These are phyloP conservation scores for Ammodytes dubius DNA, from an alignment of 2,113 vertebrate genomes.

Conservation along the genomic window DNA sequence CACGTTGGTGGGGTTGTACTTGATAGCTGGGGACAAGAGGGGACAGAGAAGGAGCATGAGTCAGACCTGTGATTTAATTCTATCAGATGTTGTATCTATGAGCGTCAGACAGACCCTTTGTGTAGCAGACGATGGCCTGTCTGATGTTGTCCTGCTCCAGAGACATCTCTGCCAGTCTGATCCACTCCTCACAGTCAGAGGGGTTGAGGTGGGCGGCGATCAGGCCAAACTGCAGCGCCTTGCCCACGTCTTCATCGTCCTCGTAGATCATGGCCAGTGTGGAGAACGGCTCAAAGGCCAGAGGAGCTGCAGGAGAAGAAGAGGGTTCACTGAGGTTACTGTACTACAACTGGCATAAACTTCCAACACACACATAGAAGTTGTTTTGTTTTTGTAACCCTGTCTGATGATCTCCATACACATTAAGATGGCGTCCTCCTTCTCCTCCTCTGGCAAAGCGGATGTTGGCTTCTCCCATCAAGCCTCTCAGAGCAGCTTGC, in stretches of 20 bases:
- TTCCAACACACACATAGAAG: no score
- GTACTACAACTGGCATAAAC: no score
- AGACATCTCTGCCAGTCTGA: conserved; percentile 96
- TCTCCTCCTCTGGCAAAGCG: conserved; percentile 96
- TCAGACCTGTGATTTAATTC: no score
- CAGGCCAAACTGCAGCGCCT: conserved; percentile 95
- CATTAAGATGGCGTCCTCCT: conserved; percentile 95
- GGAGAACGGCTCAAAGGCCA: no score
- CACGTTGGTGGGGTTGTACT: conserved; percentile 94
- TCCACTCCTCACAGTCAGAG: conserved; percentile 96
- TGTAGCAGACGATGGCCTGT: conserved; percentile 97
- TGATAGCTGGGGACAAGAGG: conserved; percentile 86
- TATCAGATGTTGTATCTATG: not conserved
- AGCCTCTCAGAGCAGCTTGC: conserved; percentile 94
- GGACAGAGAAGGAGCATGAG: no score
- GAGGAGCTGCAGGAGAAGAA: no score
- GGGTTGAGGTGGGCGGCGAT: conserved; percentile 98
- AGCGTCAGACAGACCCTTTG: conserved; percentile 88
- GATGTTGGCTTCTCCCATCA: conserved; percentile 99
- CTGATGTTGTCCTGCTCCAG: conserved; percentile 97
- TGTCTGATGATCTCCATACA: conserved; percentile 99
- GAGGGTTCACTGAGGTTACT: no score
- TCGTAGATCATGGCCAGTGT: conserved; percentile 99
- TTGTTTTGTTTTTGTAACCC: conserved; percentile 83
- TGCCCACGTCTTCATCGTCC: conserved; percentile 95